Base-by-base conservation (phyloP, 2,113 vertebrate species). In the Engraulis encrasicolus region DNA sequence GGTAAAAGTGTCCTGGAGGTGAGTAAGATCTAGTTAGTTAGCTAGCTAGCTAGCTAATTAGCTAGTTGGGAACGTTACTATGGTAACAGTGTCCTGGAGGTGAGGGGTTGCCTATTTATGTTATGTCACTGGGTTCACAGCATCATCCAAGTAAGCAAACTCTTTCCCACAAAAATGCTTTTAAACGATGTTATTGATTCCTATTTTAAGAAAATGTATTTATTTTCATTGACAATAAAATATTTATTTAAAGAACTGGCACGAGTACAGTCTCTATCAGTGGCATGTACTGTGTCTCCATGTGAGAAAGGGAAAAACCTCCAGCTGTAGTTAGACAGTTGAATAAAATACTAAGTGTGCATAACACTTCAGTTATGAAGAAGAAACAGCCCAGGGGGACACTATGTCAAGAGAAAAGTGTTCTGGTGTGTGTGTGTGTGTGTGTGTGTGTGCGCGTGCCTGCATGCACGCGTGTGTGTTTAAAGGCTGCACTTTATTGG, bases 151-250 rank as follows among this genome's bases (percentile, higher is more conserved):
- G 66, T 74, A 36, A 14, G 66, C 66, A 83, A 84, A 66, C 15
- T 38, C 81, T 31, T 87, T 82, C 79, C 81, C 91, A 88, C 83
- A 86, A 2, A n/a, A 92, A 93, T 91, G 91, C 89, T 94, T 95
- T 94, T 95, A 78, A 93, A 94, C n/a, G n/a, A n/a, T 92, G 93
- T 93, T 92, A 91, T 94, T 94, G 93, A 95, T 94, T 95, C 91
- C 66, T 95, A 94, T 94, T 94, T 94, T 92, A 92, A 95, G 91
- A 94, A 95, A 94, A 94, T 95, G 93, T 95, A 95, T 95, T 95
- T 95, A 95, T 94, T 95, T 95, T 94, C 91, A 94, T 81, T 87
- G 86, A 90, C 81, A 95, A 95, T 95, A 95, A 95, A 95, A 93
- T 95, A 95, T 95, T 95, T 95, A 95, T 95, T 95, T 95, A 93